These are phyloP conservation scores for Andrena fulva DNA, from an alignment of 2,888 invertebrate genomes.

Conservation along the genomic window DNA sequence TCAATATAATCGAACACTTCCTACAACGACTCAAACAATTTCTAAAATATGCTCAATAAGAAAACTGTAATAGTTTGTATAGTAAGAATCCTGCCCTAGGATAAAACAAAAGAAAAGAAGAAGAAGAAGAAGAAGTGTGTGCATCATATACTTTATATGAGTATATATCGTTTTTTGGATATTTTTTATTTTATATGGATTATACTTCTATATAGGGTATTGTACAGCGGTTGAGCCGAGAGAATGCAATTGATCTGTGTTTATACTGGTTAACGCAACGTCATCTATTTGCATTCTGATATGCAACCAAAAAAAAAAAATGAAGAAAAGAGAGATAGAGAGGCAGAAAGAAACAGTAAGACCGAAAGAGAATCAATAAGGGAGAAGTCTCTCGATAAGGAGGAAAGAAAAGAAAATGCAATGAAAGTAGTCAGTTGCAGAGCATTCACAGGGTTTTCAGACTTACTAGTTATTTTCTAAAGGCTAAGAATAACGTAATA, in stretches of 20 bases:
- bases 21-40: constrained; percentile 83
- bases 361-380: background rate
- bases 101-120: constrained; percentile 51
- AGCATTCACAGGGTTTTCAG: constrained; percentile 77
- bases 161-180: constrained; percentile 79
- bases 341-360: background rate
- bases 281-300: constrained; percentile 62
- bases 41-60: constrained; percentile 84
- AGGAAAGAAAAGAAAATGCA: constrained; percentile 46
- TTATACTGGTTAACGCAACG: constrained; percentile 61
- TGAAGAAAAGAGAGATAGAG: background rate
- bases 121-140: constrained; percentile 60
- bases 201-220: constrained; percentile 79
- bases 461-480: constrained; percentile 74
- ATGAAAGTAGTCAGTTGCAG: constrained; percentile 71
- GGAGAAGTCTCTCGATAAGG: background rate
- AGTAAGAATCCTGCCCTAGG: constrained; percentile 81
- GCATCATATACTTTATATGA: constrained; percentile 79
- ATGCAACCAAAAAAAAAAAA: constrained; percentile 58
- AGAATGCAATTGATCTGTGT: constrained; percentile 65
- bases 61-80: constrained; percentile 80
- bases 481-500: constrained; percentile 65
- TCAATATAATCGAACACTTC: constrained; percentile 82
- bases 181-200: constrained; percentile 79
- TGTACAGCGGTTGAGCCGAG: constrained; percentile 65